Conservation (phyloP, 1,140 invertebrate species). For the Eciton burchellii region DNA sequence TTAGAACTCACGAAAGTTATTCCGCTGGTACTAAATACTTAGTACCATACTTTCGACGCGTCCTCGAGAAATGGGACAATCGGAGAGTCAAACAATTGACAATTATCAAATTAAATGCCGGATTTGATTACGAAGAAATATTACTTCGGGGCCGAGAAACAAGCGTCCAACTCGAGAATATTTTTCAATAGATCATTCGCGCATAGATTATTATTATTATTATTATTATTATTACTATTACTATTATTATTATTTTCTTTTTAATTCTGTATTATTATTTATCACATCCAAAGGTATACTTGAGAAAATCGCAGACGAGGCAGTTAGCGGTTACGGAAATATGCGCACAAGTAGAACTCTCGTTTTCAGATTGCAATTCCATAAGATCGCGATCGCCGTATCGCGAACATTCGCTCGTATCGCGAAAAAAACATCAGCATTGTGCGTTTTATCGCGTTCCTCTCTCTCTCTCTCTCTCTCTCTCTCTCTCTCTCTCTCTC, state of each 20-base stretch:
- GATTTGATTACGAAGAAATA: neutral
- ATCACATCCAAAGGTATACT: conserved; percentile 52
- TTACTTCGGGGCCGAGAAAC: neutral
- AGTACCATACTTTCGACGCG: neutral
- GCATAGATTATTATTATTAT: neutral
- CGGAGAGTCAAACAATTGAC: neutral
- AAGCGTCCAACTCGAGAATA: conserved; percentile 17
- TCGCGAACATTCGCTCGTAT: neutral
- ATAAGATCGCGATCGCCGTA: neutral
- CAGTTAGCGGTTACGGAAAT: conserved; percentile 51
- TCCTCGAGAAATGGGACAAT: neutral
- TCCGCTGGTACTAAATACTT: neutral
- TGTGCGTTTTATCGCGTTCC: neutral
- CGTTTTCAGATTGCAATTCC: conserved; percentile 37
- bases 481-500: too few relatives aligned
- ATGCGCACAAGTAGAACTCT: conserved; percentile 42
- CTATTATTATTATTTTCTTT: conserved; percentile 24
- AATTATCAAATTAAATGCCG: neutral
- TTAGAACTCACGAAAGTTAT: conserved; percentile 13
- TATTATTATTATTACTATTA: too few relatives aligned
- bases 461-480: too few relatives aligned
- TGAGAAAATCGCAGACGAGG: conserved; percentile 54
- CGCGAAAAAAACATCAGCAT: conserved; percentile 15
- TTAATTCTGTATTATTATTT: conserved; percentile 45
- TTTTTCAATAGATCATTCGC: conserved; percentile 4